Conservation (phyloP, 2,797 vertebrate species). For the Hypotaenidia okinawae region DNA sequence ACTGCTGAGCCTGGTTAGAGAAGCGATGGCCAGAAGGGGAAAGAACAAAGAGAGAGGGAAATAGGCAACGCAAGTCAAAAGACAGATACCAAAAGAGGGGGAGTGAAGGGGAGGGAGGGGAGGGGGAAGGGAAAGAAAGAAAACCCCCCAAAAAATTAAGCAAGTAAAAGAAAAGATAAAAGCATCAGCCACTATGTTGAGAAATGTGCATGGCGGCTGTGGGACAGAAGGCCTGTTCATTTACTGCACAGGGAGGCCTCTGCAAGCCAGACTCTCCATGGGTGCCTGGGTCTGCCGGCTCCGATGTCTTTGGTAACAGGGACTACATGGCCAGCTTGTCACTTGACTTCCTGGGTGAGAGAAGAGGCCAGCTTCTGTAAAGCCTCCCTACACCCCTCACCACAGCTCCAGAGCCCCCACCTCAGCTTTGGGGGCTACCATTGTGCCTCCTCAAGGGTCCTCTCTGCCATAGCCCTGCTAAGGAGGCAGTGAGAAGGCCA, state of each 20-base stretch:
- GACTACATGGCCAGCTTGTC: not conserved
- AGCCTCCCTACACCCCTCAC: not conserved
- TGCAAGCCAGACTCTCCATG: not conserved
- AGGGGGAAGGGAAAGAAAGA: not conserved
- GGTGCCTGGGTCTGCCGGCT: not conserved
- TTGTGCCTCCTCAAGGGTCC: accelerated
- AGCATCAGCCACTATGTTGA: not conserved
- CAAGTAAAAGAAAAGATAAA: not conserved
- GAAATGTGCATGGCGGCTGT: not conserved
- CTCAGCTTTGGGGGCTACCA: not conserved
- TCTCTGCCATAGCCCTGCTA: not conserved
- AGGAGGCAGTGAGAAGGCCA: not conserved
- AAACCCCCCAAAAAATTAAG: not conserved
- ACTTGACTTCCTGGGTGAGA: not conserved
- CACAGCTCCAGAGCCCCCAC: not conserved
- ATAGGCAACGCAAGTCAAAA: not conserved
- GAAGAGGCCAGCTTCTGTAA: not conserved
- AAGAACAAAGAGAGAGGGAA: not conserved
- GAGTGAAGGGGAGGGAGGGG: not conserved
- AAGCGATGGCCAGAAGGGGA: not conserved
- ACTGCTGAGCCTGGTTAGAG: not conserved
- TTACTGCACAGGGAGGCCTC: not conserved
- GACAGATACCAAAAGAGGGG: not conserved
- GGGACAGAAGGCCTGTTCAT: not conserved
- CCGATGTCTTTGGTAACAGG: not conserved